Evolutionary conservation across 2,797 vertebrate genomes (phyloP).

Genomic region (Cossypha polioptera): DNA sequence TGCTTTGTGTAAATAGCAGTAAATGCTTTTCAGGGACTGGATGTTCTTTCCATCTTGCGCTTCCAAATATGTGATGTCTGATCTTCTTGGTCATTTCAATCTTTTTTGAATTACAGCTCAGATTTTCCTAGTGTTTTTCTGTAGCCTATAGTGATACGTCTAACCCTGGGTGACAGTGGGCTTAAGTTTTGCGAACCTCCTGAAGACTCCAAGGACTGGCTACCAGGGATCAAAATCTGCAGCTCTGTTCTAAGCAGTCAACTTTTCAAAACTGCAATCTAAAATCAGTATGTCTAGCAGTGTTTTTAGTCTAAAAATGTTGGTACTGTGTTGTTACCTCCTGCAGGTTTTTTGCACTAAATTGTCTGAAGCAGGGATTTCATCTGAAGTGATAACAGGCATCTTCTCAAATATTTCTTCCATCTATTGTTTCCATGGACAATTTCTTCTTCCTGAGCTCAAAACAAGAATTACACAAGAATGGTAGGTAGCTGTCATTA

Average conservation of each 20-base stretch:
- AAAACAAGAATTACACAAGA: constrained; percentile 90
- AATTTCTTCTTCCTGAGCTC: constrained; percentile 95
- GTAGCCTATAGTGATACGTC: neutral
- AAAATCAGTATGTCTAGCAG: neutral
- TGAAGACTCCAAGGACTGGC: neutral
- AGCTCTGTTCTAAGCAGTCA: neutral
- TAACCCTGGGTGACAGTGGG: neutral
- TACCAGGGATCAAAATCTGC: neutral
- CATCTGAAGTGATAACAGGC: constrained; percentile 90
- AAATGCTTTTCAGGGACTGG: neutral
- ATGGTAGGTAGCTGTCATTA: constrained; percentile 81
- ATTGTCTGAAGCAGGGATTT: constrained; percentile 87
- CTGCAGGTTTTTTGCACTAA: constrained; percentile 91
- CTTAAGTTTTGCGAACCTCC: neutral
- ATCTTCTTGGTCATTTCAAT: neutral
- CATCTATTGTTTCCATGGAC: constrained; percentile 93
- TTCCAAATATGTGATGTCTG: neutral
- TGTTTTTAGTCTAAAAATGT: neutral
- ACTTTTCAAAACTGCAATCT: neutral
- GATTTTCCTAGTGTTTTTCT: neutral
- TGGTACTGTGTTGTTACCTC: neutral
- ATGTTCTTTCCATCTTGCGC: neutral
- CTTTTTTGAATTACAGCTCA: neutral
- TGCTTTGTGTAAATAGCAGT: neutral
- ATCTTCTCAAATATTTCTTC: constrained; percentile 99